Evolutionary conservation across 2,113 vertebrate genomes (phyloP).

Genomic region (Neofelis nebulosa): DNA sequence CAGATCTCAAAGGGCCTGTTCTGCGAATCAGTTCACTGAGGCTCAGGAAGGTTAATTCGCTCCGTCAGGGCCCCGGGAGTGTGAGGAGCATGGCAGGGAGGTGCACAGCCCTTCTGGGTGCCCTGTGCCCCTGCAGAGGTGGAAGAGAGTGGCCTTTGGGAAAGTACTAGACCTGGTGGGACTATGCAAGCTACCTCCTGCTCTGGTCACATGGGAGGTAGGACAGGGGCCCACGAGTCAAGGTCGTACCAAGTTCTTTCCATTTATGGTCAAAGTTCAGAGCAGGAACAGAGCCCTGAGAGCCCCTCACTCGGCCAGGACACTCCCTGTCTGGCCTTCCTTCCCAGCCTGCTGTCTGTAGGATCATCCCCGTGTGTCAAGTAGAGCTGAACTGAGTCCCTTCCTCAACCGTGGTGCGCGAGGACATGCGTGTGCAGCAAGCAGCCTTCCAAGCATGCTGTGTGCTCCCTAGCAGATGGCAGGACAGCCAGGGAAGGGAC

Average conservation of each 20-base stretch:
- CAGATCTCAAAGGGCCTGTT: background rate
- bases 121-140: background rate
- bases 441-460: accelerated
- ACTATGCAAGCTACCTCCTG: conserved; percentile 63
- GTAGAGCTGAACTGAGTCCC: conserved; percentile 46
- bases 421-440: background rate
- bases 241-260: conserved; percentile 70
- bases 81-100: background rate
- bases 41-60: background rate
- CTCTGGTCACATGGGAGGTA: conserved; percentile 67
- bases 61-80: background rate
- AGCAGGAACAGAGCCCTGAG: conserved; percentile 59
- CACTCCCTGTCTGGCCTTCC: conserved; percentile 21
- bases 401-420: background rate
- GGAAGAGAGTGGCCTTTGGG: background rate
- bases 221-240: conserved; percentile 70
- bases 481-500: background rate
- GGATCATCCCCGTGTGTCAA: conserved; percentile 69
- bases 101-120: background rate
- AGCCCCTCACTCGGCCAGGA: conserved; percentile 61
- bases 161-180: conserved; percentile 64
- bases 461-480: background rate
- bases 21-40: background rate
- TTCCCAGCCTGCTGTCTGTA: conserved; percentile 73
- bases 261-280: conserved; percentile 81